phyloP scores from a whole-genome alignment of 1,140 invertebrate species.

The Lethrus apterus region DNA sequence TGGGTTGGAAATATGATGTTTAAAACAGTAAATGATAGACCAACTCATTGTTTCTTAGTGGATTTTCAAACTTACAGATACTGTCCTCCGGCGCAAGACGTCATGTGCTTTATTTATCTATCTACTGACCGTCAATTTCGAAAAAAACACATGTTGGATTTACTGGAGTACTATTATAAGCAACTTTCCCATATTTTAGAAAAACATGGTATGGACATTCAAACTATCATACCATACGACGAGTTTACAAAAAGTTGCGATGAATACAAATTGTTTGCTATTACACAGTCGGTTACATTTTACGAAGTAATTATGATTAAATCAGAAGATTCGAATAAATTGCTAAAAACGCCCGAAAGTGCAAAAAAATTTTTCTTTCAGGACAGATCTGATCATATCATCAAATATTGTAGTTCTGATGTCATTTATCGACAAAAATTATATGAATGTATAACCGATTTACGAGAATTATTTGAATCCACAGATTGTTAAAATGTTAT shows the following conservation, averaged over 20 bases:
- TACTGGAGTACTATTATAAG: slow-evolving; percentile 39
- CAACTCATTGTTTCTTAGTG: slow-evolving; percentile 41
- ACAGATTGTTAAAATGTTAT: no score
- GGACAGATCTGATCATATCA: no score
- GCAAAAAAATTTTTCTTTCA: no score
- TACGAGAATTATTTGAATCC: no score
- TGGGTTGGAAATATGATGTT: slow-evolving; percentile 46
- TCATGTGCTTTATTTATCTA: slow-evolving; percentile 40
- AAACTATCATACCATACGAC: background rate
- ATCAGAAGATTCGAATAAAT: no score
- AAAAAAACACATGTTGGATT: slow-evolving; percentile 29
- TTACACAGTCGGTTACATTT: background rate
- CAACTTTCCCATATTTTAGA: slow-evolving; percentile 22
- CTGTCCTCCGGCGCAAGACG: slow-evolving; percentile 45
- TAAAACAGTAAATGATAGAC: slow-evolving; percentile 44
- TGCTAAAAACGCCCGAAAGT: no score
- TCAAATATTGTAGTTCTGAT: no score
- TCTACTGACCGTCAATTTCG: slow-evolving; percentile 35
- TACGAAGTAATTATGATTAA: no score
- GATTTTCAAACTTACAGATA: slow-evolving; percentile 49
- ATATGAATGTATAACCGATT: no score
- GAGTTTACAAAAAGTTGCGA: background rate
- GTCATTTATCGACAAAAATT: no score
- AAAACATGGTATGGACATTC: background rate
- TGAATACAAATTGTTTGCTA: background rate